phyloP scores from a whole-genome alignment of 1,140 invertebrate species.

The Leptinotarsa lineolata region DNA sequence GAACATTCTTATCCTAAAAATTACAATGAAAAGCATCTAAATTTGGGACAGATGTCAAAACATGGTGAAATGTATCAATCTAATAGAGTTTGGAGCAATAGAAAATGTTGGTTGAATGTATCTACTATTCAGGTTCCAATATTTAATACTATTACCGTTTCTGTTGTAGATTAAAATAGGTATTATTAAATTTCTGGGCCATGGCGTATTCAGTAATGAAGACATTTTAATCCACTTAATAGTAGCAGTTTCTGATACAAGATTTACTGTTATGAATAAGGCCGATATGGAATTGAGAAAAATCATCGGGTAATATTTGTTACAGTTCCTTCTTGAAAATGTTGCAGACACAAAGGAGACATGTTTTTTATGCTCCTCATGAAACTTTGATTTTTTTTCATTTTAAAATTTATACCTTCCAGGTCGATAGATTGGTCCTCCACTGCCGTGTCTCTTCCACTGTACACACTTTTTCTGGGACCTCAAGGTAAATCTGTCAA shows the following conservation, averaged over 20 bases:
- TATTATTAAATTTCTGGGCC: constrained; percentile 80
- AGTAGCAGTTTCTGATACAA: constrained; percentile 83
- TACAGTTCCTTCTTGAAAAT: not conserved
- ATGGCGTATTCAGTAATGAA: constrained; percentile 74
- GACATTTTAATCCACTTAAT: constrained; percentile 80
- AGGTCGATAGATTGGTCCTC: constrained; percentile 79
- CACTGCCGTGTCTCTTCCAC: constrained; percentile 67
- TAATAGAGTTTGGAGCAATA: too few species aligned
- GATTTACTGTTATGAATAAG: constrained; percentile 78
- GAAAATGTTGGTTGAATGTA: too few species aligned
- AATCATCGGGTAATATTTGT: constrained; percentile 65
- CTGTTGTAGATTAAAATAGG: constrained; percentile 70
- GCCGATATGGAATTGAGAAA: constrained; percentile 77
- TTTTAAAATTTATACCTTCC: too few species aligned
- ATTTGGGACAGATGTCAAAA: too few species aligned
- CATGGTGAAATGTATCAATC: too few species aligned
- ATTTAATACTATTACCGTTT: not conserved
- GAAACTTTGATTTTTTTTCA: too few species aligned
- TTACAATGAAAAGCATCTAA: too few species aligned
- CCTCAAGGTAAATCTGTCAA: constrained; percentile 64
- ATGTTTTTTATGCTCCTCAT: too few species aligned
- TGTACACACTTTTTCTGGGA: constrained; percentile 81
- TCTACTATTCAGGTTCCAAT: too few species aligned
- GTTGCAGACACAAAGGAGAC: not conserved
- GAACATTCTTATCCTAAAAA: not conserved